Conservation (phyloP, 1,140 invertebrate genomes). For the Danaus plexippus region DNA sequence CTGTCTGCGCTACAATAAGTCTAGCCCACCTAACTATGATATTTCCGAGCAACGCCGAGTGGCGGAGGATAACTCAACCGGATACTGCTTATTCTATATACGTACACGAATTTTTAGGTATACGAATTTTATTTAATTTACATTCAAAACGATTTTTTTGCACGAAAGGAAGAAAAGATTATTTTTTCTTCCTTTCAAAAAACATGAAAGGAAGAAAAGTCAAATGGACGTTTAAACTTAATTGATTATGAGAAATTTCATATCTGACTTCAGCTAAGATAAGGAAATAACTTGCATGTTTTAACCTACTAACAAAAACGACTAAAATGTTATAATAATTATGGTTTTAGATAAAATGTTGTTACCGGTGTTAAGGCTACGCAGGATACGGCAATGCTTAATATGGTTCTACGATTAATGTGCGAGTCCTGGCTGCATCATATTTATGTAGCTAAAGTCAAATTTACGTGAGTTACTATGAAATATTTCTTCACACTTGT, state of each 20-base stretch:
- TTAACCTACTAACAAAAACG: too few relatives aligned
- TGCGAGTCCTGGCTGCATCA: conserved; percentile 89
- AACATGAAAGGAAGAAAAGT: too few relatives aligned
- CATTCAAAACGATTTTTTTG: neutral
- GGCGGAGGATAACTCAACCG: conserved; percentile 70
- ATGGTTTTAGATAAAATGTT: conserved; percentile 77
- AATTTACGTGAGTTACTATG: conserved; percentile 76
- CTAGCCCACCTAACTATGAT: conserved; percentile 83
- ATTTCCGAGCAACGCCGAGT: conserved; percentile 78
- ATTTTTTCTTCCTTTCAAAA: too few relatives aligned
- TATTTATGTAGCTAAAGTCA: conserved; percentile 84
- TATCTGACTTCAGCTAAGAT: conserved; percentile 1
- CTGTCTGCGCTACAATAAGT: conserved; percentile 79
- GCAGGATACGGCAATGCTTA: conserved; percentile 78
- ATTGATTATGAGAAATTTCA: neutral
- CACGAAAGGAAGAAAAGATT: too few relatives aligned
- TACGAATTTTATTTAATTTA: neutral
- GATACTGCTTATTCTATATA: conserved; percentile 58
- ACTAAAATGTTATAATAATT: neutral
- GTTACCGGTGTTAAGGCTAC: conserved; percentile 80
- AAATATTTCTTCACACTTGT: too few relatives aligned
- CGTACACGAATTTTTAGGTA: conserved; percentile 77
- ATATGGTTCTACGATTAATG: conserved; percentile 84
- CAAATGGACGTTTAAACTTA: neutral
- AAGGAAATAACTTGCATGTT: neutral